Evolutionary conservation across 2,888 invertebrate species (phyloP).

Genomic region (Melanophora roralis): DNA sequence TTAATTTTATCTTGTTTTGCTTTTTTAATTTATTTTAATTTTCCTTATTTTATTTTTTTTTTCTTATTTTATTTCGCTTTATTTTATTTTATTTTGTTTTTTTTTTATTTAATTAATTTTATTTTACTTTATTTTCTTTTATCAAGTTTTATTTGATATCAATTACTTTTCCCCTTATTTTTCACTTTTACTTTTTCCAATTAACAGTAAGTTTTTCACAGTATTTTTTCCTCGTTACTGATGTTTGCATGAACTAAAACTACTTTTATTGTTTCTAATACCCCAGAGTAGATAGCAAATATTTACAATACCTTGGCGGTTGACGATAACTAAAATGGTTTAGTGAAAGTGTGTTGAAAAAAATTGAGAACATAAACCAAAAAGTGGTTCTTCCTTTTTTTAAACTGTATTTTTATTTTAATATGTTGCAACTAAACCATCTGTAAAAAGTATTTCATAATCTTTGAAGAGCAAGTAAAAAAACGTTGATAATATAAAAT

Average conservation of each 20-base stretch:
- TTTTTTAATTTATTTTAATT: too few relatives aligned
- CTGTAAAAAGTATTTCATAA: conserved; percentile 38
- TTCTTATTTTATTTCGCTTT: too few relatives aligned
- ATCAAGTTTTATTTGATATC: too few relatives aligned
- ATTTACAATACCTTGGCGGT: conserved; percentile 49
- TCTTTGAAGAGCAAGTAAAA: conserved; percentile 27
- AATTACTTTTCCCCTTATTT: too few relatives aligned
- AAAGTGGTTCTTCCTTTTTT: background rate
- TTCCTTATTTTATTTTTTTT: too few relatives aligned
- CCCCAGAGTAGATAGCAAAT: conserved; percentile 28
- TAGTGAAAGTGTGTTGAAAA: background rate
- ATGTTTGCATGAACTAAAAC: background rate
- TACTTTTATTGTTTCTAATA: conserved; percentile 4
- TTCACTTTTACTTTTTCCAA: too few relatives aligned
- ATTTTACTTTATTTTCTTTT: too few relatives aligned
- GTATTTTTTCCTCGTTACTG: background rate
- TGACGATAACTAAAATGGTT: background rate
- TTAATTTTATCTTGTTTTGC: too few relatives aligned
- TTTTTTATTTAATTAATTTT: too few relatives aligned
- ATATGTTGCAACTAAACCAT: conserved; percentile 9
- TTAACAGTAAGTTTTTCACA: background rate
- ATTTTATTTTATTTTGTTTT: too few relatives aligned
- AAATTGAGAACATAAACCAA: background rate
- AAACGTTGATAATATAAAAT: background rate
- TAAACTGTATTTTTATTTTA: too few relatives aligned